Evolutionary conservation across 2,113 vertebrate species (phyloP), one percentile per base, ranked within the genome.

Genomic region (Psittacula cyanocephala): DNA sequence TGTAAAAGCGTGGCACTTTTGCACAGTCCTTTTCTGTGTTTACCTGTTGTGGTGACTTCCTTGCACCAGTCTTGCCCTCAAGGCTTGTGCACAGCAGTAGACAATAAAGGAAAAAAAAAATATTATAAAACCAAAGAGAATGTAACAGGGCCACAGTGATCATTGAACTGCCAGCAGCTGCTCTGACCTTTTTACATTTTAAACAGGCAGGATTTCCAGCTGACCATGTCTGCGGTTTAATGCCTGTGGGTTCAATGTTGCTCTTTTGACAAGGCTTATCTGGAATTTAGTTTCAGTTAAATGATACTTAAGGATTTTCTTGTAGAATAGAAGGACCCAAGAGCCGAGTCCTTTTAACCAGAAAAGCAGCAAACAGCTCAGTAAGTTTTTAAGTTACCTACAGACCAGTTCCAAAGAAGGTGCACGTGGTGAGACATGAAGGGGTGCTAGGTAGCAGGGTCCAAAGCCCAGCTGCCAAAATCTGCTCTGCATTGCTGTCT

Each of bases 301-400:
- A 47, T 50, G 31, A 64, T 71, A 55, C 13, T 46, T 76, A 29
- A 60, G 53, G 33, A 84, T 91, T 81, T 85, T 43, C 15, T 37
- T 64, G 22, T 53, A 50, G 17, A 71, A 33, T 11, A 55, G 64
- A 86, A 76, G 17, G 59, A 81, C 14, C 29, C 50, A 39, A 24
- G 37, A 82, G 18, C 37, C 25, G 17, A 37, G 10, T 35, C 35
- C 13, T 75, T 80, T 15, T 59, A 80, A 86, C 6, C 6, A 74
- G 72, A 82, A 68, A 49, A 49, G 46, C 49, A 88, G 25, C 28
- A 81, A 76, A 62, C 16, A 79, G 20, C 22, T 88, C 52, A 55
- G 50, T 0, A 0, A 72, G 35, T 53, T 91, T 87, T 88, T 69
- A 55, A 31, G 27, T 71, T 0, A 0, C 43, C 17, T 53, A 16